These are phyloP conservation scores for Aramus guarauna DNA, from an alignment of 2,113 vertebrate species.

Conservation along the genomic window DNA sequence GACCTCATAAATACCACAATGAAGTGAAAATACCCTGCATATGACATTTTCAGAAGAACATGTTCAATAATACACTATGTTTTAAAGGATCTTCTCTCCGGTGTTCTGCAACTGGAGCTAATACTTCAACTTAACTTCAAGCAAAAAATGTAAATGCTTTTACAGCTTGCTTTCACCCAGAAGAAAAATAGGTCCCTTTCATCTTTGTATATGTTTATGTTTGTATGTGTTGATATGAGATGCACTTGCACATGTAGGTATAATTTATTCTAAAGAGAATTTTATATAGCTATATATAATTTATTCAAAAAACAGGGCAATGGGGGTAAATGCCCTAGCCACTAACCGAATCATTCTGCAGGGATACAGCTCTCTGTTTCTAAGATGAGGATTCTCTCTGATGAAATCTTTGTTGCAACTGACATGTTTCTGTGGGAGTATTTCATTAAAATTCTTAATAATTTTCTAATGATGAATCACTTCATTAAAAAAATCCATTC, in stretches of 20 bases:
- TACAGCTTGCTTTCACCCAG: background rate
- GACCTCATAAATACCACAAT: background rate
- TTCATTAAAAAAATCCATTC: background rate
- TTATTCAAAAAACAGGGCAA: background rate
- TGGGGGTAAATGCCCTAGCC: background rate
- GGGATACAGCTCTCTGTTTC: background rate
- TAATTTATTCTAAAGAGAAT: background rate
- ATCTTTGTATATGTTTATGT: background rate
- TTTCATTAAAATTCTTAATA: constrained; percentile 35
- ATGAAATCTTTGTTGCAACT: constrained; percentile 16
- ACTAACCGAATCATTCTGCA: background rate
- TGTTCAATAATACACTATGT: background rate
- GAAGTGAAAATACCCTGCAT: background rate
- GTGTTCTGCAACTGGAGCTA: background rate
- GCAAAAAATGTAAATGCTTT: background rate
- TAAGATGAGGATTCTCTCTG: background rate
- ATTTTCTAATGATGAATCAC: constrained; percentile 32
- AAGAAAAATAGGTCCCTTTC: background rate
- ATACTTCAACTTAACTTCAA: background rate
- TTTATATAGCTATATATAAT: background rate
- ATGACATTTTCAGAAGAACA: background rate
- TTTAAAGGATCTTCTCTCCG: background rate
- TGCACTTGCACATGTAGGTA: background rate
- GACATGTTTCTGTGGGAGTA: background rate
- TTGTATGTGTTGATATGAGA: background rate